A percentile compares a stretch with the other conserved stretches of the same genome.
phyloP scores from a whole-genome alignment of 2,797 vertebrate genomes.

The Yasuhikotakia modesta region DNA sequence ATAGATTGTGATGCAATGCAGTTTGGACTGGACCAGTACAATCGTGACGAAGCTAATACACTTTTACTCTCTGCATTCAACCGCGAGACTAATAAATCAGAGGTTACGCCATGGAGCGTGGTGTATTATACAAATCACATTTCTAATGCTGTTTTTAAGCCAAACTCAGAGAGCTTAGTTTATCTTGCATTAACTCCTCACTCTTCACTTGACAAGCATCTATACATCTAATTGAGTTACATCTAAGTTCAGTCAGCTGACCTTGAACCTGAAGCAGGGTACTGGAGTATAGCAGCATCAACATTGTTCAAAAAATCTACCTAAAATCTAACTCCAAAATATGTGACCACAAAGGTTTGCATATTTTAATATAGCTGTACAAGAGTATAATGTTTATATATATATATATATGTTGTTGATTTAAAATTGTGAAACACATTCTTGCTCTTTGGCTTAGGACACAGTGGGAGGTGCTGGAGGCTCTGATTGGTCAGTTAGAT shows the following conservation, averaged over 20 bases:
- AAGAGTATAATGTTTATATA: too few relatives aligned
- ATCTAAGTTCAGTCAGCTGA: not conserved
- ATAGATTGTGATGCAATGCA: slow-evolving; percentile 64
- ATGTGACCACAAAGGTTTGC: not conserved
- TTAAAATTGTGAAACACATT: not conserved
- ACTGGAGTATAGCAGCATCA: too few relatives aligned
- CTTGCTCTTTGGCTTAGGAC: slow-evolving; percentile 60
- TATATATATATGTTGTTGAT: not conserved
- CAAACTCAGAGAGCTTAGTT: slow-evolving; percentile 3
- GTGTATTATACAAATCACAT: slow-evolving; percentile 47
- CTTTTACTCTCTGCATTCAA: slow-evolving; percentile 41
- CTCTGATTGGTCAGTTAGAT: slow-evolving; percentile 77
- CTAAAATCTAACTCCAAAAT: not conserved
- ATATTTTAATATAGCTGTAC: too few relatives aligned
- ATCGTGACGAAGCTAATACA: slow-evolving; percentile 51
- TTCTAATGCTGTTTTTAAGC: slow-evolving; percentile 6
- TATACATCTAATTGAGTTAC: slow-evolving; percentile 5
- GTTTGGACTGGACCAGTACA: slow-evolving; percentile 39
- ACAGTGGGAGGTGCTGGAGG: slow-evolving; percentile 79
- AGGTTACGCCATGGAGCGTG: slow-evolving; percentile 31
- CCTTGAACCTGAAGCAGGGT: not conserved
- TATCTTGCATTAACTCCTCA: slow-evolving; percentile 7
- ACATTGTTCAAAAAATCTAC: too few relatives aligned
- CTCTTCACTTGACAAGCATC: not conserved
- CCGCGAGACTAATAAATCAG: slow-evolving; percentile 30